Percentiles rank a stretch among this genome's conserved stretches.
Evolutionary conservation across 2,888 invertebrate genomes (phyloP).

Genomic region (Acrocera orbiculus): DNA sequence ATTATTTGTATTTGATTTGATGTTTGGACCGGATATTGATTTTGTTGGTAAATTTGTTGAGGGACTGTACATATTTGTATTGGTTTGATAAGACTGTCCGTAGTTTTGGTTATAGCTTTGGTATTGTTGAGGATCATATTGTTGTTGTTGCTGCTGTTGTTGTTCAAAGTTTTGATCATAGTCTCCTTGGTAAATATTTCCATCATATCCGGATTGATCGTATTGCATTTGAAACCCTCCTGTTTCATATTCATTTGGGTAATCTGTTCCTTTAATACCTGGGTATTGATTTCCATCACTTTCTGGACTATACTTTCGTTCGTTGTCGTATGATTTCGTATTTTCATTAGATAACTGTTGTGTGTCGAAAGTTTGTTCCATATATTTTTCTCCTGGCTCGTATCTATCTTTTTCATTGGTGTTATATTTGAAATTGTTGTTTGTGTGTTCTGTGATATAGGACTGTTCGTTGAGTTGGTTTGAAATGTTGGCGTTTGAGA

Average conservation of each 20-base stretch:
- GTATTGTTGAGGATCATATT: constrained; percentile 18
- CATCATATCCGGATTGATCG: constrained; percentile 14
- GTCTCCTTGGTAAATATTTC: no score
- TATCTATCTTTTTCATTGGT: constrained; percentile 29
- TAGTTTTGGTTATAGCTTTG: constrained; percentile 19
- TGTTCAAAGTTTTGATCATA: constrained; percentile 10
- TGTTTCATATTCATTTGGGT: no score
- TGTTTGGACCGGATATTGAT: constrained; percentile 8
- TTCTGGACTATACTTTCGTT: no score
- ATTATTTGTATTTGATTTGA: constrained; percentile 8
- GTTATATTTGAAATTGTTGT: no score
- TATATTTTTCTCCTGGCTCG: constrained; percentile 24
- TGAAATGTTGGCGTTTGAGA: constrained; percentile 12
- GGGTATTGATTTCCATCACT: constrained; percentile 4
- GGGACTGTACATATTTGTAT: no score
- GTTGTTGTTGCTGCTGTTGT: constrained; percentile 12
- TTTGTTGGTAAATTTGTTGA: constrained; percentile 6
- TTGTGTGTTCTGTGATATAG: no score
- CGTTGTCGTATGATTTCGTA: constrained; percentile 2
- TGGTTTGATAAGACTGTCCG: constrained; percentile 4
- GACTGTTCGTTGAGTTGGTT: no score
- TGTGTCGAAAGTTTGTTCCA: constrained; percentile 6
- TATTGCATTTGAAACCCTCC: constrained; percentile 19
- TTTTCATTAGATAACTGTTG: constrained; percentile 4
- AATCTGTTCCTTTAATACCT: constrained; percentile 11